Evolutionary conservation across 1,140 invertebrate species (phyloP), one percentile per base, ranked within the genome.

Genomic region (Nephila pilipes): DNA sequence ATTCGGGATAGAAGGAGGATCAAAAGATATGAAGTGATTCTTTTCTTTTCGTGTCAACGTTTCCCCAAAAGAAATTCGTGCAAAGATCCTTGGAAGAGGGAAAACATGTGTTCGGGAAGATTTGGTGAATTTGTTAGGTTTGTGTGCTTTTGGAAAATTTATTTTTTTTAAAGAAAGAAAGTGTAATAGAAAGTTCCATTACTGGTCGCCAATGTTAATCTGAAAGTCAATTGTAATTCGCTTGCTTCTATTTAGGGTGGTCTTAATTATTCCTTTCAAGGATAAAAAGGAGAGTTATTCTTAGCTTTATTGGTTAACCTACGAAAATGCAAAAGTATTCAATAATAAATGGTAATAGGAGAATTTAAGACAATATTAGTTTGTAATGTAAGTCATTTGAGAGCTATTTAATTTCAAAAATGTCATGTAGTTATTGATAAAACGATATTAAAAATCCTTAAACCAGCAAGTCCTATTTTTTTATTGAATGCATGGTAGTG

Each of bases 11-110:
- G 55, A 55, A 22, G 80, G 63, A 88, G 85, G 87, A 89, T 89
- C 88, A 90, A 79, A 36, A 90, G 63, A 88, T 69, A 90, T 90
- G 38, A 75, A 55, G 29, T 55, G 54, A 75, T 46, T 75, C n/a
- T 69, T 65, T 90, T 88, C 46, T 32, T 58, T 75, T 8, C 38
- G 20, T 79, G 65, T 90, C 65, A 22, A 36, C 75, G 88, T 22
- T 79, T 90, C 54, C 46, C n/a, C n/a, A n/a, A 25, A 22, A 36
- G 18, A 75, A 75, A 36, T 36, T 75, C 29, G 69, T 18, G 5
- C 69, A 14, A 32, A 32, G 69, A 75, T 75, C 32, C 29, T 18
- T 5, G 1, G 29, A 75, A 16, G 29, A 75, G 32, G 32, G 25
- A 32, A 75, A 75, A 75, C 46, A 46, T 46, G 46, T 75, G 12